Conservation (phyloP, 1,140 invertebrate genomes). For the Frieseomelitta varia region DNA sequence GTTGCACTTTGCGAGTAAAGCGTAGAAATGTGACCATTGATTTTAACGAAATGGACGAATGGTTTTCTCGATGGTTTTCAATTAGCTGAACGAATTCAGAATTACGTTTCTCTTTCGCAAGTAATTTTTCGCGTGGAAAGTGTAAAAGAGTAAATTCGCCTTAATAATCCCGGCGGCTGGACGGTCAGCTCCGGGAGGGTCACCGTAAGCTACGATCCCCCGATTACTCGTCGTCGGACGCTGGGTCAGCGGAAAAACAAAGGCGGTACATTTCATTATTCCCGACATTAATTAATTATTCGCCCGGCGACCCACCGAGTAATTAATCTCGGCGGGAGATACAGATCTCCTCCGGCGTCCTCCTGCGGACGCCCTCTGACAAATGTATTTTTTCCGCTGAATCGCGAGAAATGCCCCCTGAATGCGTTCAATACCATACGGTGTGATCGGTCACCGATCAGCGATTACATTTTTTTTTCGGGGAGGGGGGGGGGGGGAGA, state of each 20-base stretch:
- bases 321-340: conserved; percentile 77
- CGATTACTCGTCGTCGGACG: conserved; percentile 34
- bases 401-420: conserved; percentile 70
- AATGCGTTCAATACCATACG: conserved; percentile 44
- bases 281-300: conserved; percentile 77
- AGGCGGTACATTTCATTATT: conserved; percentile 73
- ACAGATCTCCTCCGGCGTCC: conserved; percentile 33
- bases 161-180: conserved; percentile 48
- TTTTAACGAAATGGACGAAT: too few relatives aligned
- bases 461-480: not conserved
- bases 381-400: conserved; percentile 80
- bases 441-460: conserved; percentile 30
- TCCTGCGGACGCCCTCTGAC: conserved; percentile 63
- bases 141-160: not conserved
- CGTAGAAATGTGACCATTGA: too few relatives aligned
- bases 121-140: not conserved
- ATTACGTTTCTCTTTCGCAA: too few relatives aligned
- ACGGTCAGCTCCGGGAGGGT: conserved; percentile 49
- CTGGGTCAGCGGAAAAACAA: conserved; percentile 53
- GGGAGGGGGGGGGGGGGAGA: too few relatives aligned
- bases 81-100: too few relatives aligned
- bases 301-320: conserved; percentile 63
- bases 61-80: too few relatives aligned
- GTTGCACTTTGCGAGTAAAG: too few relatives aligned
- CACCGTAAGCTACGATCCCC: conserved; percentile 11